Conservation (phyloP, 2,113 vertebrate genomes). For the Pedionomus torquatus region DNA sequence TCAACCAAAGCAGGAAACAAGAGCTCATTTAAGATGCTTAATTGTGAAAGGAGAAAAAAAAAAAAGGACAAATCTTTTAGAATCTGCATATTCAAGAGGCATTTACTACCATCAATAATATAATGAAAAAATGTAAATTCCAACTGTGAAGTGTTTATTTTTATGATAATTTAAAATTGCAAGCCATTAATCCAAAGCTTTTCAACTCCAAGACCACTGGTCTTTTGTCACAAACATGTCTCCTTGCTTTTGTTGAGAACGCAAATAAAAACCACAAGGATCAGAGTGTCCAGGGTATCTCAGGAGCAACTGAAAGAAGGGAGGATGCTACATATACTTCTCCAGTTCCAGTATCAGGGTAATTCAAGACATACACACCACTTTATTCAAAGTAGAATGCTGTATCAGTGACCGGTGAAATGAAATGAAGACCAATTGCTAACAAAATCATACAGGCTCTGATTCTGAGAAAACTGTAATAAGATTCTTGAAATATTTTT, state of each 20-base stretch:
- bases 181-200: neutral
- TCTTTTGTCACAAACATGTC: neutral
- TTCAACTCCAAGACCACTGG: neutral
- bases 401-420: neutral
- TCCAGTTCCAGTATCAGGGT: neutral
- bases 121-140: neutral
- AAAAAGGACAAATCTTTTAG: neutral
- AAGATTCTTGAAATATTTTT: neutral
- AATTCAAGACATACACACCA: neutral
- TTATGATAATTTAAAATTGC: neutral
- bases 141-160: neutral
- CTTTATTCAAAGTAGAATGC: neutral
- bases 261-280: neutral
- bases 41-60: neutral
- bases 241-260: neutral
- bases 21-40: neutral
- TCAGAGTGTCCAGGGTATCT: neutral
- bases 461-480: neutral
- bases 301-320: neutral
- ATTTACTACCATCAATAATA: neutral
- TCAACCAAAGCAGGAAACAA: neutral
- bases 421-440: conserved; percentile 1
- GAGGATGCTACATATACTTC: neutral
- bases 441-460: neutral
- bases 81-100: neutral